Evolutionary conservation across 2,888 invertebrate species (phyloP).

Genomic region (Cephus nigrinus): DNA sequence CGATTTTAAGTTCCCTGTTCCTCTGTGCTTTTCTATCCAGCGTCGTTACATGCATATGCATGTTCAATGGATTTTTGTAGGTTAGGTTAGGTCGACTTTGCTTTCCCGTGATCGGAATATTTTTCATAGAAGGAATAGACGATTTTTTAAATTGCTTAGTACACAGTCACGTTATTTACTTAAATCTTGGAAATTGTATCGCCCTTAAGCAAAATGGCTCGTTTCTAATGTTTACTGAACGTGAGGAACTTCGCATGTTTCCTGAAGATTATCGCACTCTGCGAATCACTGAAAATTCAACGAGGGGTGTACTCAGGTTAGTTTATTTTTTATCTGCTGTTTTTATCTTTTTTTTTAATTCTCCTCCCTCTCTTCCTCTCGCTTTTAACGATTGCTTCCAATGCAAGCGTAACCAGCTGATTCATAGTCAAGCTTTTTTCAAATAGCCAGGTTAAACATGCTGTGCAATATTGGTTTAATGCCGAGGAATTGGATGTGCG

Average conservation of each 20-base stretch:
- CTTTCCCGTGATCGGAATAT: not conserved
- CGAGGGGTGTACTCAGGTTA: not conserved
- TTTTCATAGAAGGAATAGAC: not conserved
- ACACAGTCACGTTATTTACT: not conserved
- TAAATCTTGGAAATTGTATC: not conserved
- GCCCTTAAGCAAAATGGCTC: not conserved
- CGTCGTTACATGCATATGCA: not conserved
- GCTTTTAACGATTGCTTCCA: not conserved
- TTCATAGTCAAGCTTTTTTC: not conserved
- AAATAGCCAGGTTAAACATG: not conserved
- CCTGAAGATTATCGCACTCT: not conserved
- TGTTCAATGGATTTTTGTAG: not conserved
- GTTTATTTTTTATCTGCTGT: not conserved
- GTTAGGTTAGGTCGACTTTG: not conserved
- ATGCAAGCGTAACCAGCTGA: not conserved
- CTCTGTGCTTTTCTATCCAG: not conserved
- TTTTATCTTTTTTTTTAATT: not conserved
- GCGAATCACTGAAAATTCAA: not conserved
- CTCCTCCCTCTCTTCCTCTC: not conserved
- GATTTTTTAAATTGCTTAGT: not conserved
- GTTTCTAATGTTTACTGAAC: not conserved
- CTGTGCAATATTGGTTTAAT: not conserved
- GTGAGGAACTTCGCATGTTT: not conserved
- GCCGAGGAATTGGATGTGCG: not conserved
- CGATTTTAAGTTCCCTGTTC: not conserved